These are phyloP conservation scores for Drosophila repletoides DNA, from an alignment of 1,140 invertebrate genomes.

Conservation along the genomic window DNA sequence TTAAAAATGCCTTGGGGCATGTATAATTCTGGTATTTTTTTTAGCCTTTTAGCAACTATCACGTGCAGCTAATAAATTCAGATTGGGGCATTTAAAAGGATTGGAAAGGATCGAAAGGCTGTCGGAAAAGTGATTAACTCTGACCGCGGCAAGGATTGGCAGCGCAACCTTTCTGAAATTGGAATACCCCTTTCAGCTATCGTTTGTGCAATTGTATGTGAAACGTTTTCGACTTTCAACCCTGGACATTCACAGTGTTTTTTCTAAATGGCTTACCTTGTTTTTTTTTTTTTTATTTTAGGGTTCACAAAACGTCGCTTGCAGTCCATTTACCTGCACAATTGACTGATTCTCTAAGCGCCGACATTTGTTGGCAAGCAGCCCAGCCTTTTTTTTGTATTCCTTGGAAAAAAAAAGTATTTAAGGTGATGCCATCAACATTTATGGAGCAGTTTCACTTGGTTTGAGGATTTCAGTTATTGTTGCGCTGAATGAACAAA, in stretches of 20 bases:
- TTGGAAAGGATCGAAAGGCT: conserved; percentile 47
- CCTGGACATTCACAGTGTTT: conserved; percentile 1
- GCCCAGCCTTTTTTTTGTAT: conserved; percentile 28
- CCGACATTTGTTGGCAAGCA: conserved; percentile 18
- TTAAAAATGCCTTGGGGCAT: conserved; percentile 65
- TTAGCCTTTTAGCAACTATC: conserved; percentile 52
- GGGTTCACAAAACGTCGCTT: conserved; percentile 65
- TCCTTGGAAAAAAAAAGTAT: conserved; percentile 8
- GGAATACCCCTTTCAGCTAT: conserved; percentile 25
- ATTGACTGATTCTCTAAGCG: conserved; percentile 80
- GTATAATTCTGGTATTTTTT: conserved; percentile 38
- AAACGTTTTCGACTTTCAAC: conserved; percentile 49
- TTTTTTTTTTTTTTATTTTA: conserved; percentile 38
- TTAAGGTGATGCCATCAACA: conserved; percentile 27
- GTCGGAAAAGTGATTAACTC: conserved; percentile 80
- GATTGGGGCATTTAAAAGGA: conserved; percentile 71
- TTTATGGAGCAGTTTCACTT: conserved; percentile 3
- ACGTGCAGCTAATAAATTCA: conserved; percentile 77
- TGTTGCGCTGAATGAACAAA: conserved; percentile 1
- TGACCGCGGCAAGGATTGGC: conserved; percentile 34
- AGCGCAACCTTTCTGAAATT: conserved; percentile 37
- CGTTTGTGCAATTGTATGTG: conserved; percentile 70
- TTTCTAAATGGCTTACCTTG: conserved; percentile 4
- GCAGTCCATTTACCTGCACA: conserved; percentile 82
- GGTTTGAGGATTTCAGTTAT: neutral